Conservation (phyloP, 2,888 invertebrate genomes). For the Cenopis cana region DNA sequence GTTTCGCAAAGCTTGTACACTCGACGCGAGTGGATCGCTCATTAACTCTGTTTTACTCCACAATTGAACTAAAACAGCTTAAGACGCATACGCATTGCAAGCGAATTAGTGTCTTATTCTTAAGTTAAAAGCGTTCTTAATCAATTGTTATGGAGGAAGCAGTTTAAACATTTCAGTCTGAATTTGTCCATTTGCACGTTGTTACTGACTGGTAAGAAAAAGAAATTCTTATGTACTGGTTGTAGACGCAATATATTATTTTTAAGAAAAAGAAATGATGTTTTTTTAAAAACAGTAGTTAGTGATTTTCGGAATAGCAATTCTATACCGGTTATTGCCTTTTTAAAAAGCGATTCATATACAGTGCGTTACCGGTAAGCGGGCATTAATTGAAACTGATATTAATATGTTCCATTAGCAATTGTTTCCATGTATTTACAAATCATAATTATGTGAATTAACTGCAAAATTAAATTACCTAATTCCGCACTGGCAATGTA, state of each 20-base stretch:
- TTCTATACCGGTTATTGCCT: too few relatives aligned
- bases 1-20: constrained; percentile 38
- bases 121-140: neutral
- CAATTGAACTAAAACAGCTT: constrained; percentile 6
- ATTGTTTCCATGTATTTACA: too few relatives aligned
- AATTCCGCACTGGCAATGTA: too few relatives aligned
- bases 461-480: too few relatives aligned
- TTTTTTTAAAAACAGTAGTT: too few relatives aligned
- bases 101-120: constrained; percentile 25
- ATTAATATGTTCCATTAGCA: too few relatives aligned
- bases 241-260: constrained; percentile 5
- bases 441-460: too few relatives aligned
- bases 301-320: too few relatives aligned
- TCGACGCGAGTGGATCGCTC: constrained; percentile 41
- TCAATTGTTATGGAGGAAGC: neutral
- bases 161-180: neutral
- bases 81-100: neutral
- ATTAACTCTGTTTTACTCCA: constrained; percentile 38
- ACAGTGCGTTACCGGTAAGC: too few relatives aligned
- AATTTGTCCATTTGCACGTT: constrained; percentile 32
- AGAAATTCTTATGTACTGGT: constrained; percentile 28
- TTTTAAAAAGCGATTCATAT: too few relatives aligned
- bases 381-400: too few relatives aligned
- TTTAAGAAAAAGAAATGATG: too few relatives aligned
- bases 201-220: constrained; percentile 31